Evolutionary conservation across 2,797 vertebrate genomes (phyloP), one percentile per base, ranked within the genome.

Genomic region (Zalophus californianus): DNA sequence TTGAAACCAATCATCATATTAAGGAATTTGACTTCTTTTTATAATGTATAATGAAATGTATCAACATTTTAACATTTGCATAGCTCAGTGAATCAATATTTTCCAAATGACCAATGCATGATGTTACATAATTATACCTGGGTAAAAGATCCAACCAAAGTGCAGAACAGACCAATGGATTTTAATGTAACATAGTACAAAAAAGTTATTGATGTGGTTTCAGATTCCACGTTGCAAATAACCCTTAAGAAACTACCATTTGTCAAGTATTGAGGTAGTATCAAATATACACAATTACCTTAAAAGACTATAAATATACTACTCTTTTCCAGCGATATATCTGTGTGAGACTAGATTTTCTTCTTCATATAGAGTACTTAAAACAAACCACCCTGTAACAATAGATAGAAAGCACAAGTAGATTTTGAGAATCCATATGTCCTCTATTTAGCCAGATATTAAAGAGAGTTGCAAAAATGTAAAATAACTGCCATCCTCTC

Each of bases 21-120:
- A 73, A 90, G 25, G 83, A 93, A 94, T 85, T 25, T 56, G 25
- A 82, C 41, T 68, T 79, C 72, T 60, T 87, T 6, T 52, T 3
- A 66, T 93, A 78, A 82, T 12, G 3, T 38, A 82, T 80, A 90
- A 88, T 80, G 77, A 91, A 90, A 78, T 83, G 29, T 86, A 27
- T 91, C 68, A 85, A 77, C 27, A 92, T 91, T 64, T 60, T 35
- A 92, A 93, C 6, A 82, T 48, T 18, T 94, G 60, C 79, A 60
- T 73, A 93, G 73, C 58, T 86, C 77, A 80, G 52, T 66, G 82
- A 92, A 54, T 84, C 73, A 80, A 1, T 90, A 84, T 87, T 97
- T 95, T 82, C n/a, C 64, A 95, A 77, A 82, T 86, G 64, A 80
- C 54, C 7, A 35, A 73, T 78, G 41, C n/a, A 83, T 35, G 32